phyloP scores from a whole-genome alignment of 1,140 invertebrate species.

The Drosophila leontia region DNA sequence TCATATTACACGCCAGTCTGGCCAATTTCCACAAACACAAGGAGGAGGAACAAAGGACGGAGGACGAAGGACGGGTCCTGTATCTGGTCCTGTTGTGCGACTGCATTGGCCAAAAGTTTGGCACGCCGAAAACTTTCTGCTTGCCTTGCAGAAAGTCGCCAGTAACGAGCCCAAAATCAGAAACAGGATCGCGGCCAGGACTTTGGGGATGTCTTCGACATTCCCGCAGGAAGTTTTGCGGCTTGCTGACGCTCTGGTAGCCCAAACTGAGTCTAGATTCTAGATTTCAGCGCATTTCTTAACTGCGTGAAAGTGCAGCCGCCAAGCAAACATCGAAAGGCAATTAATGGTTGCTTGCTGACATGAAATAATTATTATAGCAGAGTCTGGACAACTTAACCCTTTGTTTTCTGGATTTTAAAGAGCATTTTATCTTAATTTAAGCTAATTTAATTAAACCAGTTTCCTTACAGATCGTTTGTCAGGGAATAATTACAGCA shows the following conservation, averaged over 20 bases:
- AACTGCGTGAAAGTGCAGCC: conserved; percentile 35
- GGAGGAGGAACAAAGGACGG: background rate
- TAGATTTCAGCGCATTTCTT: conserved; percentile 35
- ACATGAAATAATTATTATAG: background rate
- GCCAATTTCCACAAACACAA: conserved; percentile 29
- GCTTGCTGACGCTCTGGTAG: background rate
- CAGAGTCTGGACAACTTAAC: background rate
- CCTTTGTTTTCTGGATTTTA: background rate
- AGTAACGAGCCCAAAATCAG: conserved; percentile 37
- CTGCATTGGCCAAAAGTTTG: conserved; percentile 66
- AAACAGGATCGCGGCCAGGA: conserved; percentile 24
- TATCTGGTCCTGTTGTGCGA: conserved; percentile 25
- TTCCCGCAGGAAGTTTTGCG: conserved; percentile 51
- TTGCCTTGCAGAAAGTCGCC: conserved; percentile 51
- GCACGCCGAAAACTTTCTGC: conserved; percentile 62
- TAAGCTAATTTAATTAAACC: no score
- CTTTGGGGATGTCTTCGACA: conserved; percentile 58
- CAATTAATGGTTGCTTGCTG: conserved; percentile 53
- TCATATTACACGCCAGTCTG: conserved; percentile 50
- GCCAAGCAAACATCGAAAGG: conserved; percentile 62
- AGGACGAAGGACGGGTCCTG: background rate
- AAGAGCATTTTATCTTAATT: no score
- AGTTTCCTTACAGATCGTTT: no score
- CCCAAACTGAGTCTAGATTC: background rate
- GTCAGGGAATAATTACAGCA: no score